phyloP scores from a whole-genome alignment of 2,888 invertebrate species.

The Ophion costatus region DNA sequence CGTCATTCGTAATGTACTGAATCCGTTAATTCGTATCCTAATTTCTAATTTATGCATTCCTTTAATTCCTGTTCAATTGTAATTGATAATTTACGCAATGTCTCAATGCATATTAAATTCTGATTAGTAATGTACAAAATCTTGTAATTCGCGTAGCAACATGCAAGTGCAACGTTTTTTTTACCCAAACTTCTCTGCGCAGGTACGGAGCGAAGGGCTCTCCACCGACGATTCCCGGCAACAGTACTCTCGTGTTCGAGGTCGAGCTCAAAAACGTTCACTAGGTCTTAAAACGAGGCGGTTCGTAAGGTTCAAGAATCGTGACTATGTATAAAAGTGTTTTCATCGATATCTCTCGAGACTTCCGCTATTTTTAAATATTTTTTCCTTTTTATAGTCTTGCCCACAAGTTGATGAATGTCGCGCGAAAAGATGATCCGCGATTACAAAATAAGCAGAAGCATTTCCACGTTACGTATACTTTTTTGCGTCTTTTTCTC shows the following conservation, averaged over 20 bases:
- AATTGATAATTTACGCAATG: neutral
- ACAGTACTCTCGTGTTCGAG: conserved; percentile 94
- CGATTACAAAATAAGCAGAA: neutral
- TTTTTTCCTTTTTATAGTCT: neutral
- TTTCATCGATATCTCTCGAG: neutral
- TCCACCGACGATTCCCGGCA: conserved; percentile 94
- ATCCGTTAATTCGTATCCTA: neutral
- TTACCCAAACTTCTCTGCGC: conserved; percentile 56
- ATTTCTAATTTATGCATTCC: neutral
- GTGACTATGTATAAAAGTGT: conserved; percentile 48
- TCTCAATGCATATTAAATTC: neutral
- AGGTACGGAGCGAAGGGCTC: conserved; percentile 91
- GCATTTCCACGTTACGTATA: neutral
- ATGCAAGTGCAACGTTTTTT: neutral
- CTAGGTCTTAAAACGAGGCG: conserved; percentile 76
- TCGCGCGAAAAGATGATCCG: too few species aligned
- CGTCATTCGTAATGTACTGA: neutral
- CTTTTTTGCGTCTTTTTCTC: neutral
- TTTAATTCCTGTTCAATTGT: neutral
- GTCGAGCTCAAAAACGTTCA: conserved; percentile 94
- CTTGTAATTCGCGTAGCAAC: neutral
- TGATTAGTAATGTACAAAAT: neutral
- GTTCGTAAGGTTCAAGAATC: conserved; percentile 14
- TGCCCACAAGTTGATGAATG: neutral
- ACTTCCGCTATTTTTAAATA: neutral